phyloP scores from a whole-genome alignment of 2,797 vertebrate genomes.

The Xyrichtys novacula region DNA sequence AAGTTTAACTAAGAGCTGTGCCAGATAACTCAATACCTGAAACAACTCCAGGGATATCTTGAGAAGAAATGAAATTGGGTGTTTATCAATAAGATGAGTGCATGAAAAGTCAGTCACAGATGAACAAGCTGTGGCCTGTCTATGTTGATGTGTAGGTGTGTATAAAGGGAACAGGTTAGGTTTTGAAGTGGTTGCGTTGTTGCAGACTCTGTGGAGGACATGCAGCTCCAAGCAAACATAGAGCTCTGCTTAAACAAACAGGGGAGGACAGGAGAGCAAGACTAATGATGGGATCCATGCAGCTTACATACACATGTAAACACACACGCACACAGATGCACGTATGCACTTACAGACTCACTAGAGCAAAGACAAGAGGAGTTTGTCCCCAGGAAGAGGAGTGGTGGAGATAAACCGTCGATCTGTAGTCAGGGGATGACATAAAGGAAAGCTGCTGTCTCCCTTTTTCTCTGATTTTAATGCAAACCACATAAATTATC shows the following conservation, averaged over 20 bases:
- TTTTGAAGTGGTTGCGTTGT: slow-evolving; percentile 71
- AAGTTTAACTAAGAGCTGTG: neutral
- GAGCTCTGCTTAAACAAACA: slow-evolving; percentile 90
- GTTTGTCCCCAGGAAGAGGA: slow-evolving; percentile 72
- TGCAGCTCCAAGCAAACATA: slow-evolving; percentile 86
- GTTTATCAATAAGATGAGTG: slow-evolving; percentile 40
- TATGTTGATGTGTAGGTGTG: slow-evolving; percentile 44
- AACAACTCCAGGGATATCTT: neutral
- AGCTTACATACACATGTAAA: slow-evolving; percentile 77
- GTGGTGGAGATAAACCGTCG: slow-evolving; percentile 50
- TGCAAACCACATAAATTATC: neutral
- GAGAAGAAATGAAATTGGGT: neutral
- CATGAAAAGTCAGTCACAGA: slow-evolving; percentile 49
- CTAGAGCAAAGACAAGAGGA: slow-evolving; percentile 66
- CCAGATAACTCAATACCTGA: neutral
- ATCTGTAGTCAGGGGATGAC: slow-evolving; percentile 44
- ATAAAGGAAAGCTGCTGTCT: slow-evolving; percentile 14
- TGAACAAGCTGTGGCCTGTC: slow-evolving; percentile 70
- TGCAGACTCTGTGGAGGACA: slow-evolving; percentile 73
- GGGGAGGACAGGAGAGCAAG: slow-evolving; percentile 91
- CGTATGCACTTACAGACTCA: slow-evolving; percentile 50
- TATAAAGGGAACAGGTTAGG: slow-evolving; percentile 50
- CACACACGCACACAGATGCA: slow-evolving; percentile 48
- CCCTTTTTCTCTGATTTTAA: slow-evolving; percentile 9
- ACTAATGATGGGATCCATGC: slow-evolving; percentile 91